Conservation (phyloP, 2,113 vertebrate species). For the Antennarius striatus region DNA sequence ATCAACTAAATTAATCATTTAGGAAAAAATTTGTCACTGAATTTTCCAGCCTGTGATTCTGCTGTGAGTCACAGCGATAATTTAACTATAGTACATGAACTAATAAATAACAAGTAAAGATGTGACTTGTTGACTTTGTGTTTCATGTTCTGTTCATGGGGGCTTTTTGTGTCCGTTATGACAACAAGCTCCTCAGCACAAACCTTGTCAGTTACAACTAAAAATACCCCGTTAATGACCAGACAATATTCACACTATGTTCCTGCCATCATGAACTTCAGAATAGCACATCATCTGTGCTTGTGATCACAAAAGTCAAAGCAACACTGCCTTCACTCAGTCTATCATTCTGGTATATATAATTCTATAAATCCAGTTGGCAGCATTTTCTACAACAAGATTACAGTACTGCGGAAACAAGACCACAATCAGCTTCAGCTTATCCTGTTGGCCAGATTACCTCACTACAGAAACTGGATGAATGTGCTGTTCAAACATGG, state of each 20-base stretch:
- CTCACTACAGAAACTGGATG: conserved; percentile 17
- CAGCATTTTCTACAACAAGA: conserved; percentile 56
- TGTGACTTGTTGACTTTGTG: not conserved
- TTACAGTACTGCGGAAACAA: conserved; percentile 52
- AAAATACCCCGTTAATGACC: conserved; percentile 62
- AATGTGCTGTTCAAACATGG: conserved; percentile 8
- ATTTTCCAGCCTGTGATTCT: not conserved
- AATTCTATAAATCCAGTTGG: conserved; percentile 31
- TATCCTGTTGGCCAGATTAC: conserved; percentile 58
- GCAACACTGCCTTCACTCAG: conserved; percentile 12
- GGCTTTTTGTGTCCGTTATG: conserved; percentile 64
- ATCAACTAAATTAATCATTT: not conserved
- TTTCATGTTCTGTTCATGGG: conserved; percentile 34
- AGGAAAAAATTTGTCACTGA: not conserved
- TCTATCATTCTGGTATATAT: conserved; percentile 12
- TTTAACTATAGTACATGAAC: not conserved
- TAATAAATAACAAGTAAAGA: no score
- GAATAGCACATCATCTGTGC: conserved; percentile 27
- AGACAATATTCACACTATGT: conserved; percentile 24
- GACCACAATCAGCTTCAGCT: conserved; percentile 55
- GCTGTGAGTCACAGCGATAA: not conserved
- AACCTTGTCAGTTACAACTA: conserved; percentile 50
- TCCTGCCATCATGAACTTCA: conserved; percentile 24
- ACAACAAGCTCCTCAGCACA: conserved; percentile 61
- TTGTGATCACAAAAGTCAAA: conserved; percentile 27